Evolutionary conservation across 2,113 vertebrate species (phyloP).

Genomic region (Origma solitaria): DNA sequence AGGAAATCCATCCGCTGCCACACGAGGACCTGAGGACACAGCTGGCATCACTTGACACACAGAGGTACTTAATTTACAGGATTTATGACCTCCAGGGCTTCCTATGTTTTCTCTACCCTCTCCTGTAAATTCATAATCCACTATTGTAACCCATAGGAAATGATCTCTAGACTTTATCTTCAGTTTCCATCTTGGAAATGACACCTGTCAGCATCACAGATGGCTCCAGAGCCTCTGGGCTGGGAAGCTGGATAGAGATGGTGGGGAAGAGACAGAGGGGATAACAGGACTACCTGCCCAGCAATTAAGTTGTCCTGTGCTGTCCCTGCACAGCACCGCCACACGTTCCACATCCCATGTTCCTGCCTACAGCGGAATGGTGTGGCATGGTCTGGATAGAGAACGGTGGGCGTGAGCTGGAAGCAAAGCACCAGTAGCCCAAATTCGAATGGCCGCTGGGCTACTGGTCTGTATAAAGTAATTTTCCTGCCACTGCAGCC

Average conservation of each 20-base stretch:
- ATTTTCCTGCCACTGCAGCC: not conserved
- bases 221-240: conserved; percentile 2
- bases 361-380: not conserved
- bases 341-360: too few relatives aligned
- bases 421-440: not conserved
- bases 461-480: not conserved
- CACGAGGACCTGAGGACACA: not conserved
- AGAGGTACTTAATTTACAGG: conserved; percentile 24
- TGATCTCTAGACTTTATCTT: conserved; percentile 25
- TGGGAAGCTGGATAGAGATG: not conserved
- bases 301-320: not conserved
- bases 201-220: not conserved
- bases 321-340: not conserved
- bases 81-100: not conserved
- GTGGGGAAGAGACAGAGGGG: not conserved
- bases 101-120: not conserved
- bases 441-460: fast-evolving
- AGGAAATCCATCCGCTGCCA: not conserved
- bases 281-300: not conserved
- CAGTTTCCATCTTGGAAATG: conserved; percentile 8
- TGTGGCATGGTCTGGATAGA: not conserved
- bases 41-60: not conserved
- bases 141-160: conserved; percentile 19
- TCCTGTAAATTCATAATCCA: conserved; percentile 49
- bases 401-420: not conserved